Conservation (phyloP, 2,113 vertebrate species). For the Gymnocephalus cernua region DNA sequence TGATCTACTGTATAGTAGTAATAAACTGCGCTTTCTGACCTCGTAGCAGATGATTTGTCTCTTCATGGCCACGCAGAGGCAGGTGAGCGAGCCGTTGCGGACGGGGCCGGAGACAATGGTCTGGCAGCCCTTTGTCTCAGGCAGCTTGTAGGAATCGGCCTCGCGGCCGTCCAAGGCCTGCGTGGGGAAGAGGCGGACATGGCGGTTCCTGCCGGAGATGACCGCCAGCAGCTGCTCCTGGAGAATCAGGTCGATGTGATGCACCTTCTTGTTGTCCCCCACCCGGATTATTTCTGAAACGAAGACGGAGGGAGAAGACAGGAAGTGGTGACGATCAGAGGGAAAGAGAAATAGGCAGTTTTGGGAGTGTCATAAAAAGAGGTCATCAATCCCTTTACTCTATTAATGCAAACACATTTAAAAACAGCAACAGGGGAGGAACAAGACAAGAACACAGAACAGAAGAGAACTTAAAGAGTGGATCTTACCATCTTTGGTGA, state of each 20-base stretch:
- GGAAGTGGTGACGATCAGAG: not conserved
- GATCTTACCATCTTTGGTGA: constrained; percentile 97
- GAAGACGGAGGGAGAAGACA: not conserved
- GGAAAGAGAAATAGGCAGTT: not conserved
- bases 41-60: constrained; percentile 96
- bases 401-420: not conserved
- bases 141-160: constrained; percentile 93
- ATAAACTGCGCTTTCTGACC: constrained; percentile 61
- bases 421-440: not conserved
- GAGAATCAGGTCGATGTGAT: constrained; percentile 94
- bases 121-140: constrained; percentile 96
- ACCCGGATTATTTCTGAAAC: constrained; percentile 94
- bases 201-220: constrained; percentile 97
- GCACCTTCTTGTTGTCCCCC: constrained; percentile 97
- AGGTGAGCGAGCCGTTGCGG: constrained; percentile 89
- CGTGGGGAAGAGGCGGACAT: constrained; percentile 94
- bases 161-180: constrained; percentile 94
- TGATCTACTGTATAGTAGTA: too few relatives aligned
- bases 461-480: not conserved
- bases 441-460: not conserved
- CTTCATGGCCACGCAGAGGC: constrained; percentile 97
- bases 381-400: not conserved
- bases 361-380: not conserved
- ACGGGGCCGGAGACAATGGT: constrained; percentile 90
- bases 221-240: constrained; percentile 95